Evolutionary conservation across 1,140 invertebrate genomes (phyloP), one percentile per base, ranked within the genome.

Genomic region (Chironomus tepperi): DNA sequence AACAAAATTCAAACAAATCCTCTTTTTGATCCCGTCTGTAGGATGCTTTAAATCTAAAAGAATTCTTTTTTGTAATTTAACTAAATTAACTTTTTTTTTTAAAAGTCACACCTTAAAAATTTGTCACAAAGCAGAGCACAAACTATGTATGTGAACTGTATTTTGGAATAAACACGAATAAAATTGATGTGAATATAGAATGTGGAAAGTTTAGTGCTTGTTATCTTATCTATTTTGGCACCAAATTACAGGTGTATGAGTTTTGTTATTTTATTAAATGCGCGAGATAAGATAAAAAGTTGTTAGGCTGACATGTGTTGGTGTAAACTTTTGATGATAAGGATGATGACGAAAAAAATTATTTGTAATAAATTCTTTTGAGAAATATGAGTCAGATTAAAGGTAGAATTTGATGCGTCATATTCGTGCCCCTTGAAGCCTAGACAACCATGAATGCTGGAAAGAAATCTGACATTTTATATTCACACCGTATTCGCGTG

Each of bases 41-140:
- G 47, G 9, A n/a, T 12, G n/a, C 9, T n/a, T 19, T 70, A 9
- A 6, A 21, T 70, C 65, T 19, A 70, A 70, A 18, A 19, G 6
- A 18, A 6, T 18, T 67, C 16, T 67, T 47, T 47, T 15, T 10
- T 47, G 15, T 3, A 67, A 16, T 67, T 18, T 18, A 18, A 70
- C 65, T 19, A 19, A 70, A 70, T 8, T 1, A 34, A 2, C 19
- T 70, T 70, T 18, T 70, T 70, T 18, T 19, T 57, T n/a, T n/a
- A 57, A 57, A 57, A n/a, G 65, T 70, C 65, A 70, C 65, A 70
- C 65, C 65, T 70, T 70, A 70, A 70, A 12, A 12, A 15, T 70
- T 70, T 34, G 1, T 34, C 24, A 34, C 24, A 34, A 34, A 34
- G 24, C 24, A 34, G 24, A 34, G 5, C 24, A 34, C 24, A 2